Conservation (phyloP, 2,888 invertebrate species). For the Craniophora ligustri region DNA sequence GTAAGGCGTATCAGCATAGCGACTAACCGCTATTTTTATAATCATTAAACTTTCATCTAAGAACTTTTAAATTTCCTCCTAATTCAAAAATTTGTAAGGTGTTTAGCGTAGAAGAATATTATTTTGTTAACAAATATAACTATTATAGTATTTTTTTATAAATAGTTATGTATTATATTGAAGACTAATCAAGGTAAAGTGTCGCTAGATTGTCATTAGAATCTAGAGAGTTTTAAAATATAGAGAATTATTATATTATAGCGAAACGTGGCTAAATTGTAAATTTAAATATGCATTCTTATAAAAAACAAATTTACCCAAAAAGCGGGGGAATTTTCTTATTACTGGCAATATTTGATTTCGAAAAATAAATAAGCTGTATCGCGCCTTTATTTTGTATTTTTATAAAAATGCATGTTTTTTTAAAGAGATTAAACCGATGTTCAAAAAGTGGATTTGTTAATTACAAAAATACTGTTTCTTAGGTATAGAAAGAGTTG, state of each 20-base stretch:
- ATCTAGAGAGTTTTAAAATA: constrained; percentile 80
- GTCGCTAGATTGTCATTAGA: constrained; percentile 72
- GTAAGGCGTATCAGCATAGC: constrained; percentile 76
- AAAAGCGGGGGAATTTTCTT: constrained; percentile 55
- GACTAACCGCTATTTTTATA: constrained; percentile 73
- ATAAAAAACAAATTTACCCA: constrained; percentile 66
- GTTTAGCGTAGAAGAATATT: constrained; percentile 87
- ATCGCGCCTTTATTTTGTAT: constrained; percentile 59
- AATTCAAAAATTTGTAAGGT: constrained; percentile 81
- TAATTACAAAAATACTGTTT: constrained; percentile 83
- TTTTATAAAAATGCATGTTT: constrained; percentile 73
- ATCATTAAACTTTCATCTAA: constrained; percentile 74
- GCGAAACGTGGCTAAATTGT: constrained; percentile 73
- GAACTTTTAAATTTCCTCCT: constrained; percentile 74
- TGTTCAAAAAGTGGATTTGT: constrained; percentile 58
- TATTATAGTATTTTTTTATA: constrained; percentile 70
- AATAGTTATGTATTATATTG: constrained; percentile 75
- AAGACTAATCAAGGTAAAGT: constrained; percentile 72
- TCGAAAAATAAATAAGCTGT: constrained; percentile 67
- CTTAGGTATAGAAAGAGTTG: constrained; percentile 75
- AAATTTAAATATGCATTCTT: constrained; percentile 68
- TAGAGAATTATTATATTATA: constrained; percentile 74
- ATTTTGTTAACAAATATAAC: constrained; percentile 82
- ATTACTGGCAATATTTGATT: constrained; percentile 64
- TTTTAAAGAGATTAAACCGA: constrained; percentile 65